Evolutionary conservation across 2,888 invertebrate species (phyloP).

Genomic region (Chydorus sphaericus): DNA sequence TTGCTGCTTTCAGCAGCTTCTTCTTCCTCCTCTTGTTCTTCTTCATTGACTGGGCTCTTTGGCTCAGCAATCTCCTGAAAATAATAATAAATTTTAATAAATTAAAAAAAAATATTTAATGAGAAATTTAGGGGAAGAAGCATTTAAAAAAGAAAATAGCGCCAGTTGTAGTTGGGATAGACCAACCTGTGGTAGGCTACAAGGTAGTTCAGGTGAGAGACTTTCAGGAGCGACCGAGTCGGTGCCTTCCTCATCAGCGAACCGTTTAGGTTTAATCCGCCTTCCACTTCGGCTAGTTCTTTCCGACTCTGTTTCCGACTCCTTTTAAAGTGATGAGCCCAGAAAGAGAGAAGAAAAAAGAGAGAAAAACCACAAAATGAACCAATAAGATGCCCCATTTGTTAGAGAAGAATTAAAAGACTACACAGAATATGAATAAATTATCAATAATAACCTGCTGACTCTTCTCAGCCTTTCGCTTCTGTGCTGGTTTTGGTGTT

Average conservation of each 20-base stretch:
- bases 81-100: neutral
- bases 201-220: neutral
- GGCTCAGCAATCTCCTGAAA: too few species aligned
- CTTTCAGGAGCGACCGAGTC: neutral
- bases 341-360: neutral
- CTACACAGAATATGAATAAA: neutral
- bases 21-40: neutral
- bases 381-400: neutral
- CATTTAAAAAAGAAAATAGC: neutral
- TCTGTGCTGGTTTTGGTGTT: neutral
- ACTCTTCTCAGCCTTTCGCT: neutral
- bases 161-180: neutral
- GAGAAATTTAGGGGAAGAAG: neutral
- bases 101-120: neutral
- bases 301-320: constrained; percentile 25
- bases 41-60: neutral
- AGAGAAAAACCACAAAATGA: neutral
- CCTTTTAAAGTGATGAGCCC: neutral
- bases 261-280: constrained; percentile 49
- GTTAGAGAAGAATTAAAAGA: neutral
- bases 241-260: constrained; percentile 25
- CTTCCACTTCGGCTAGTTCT: constrained; percentile 53
- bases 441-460: neutral
- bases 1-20: neutral
- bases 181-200: neutral